Evolutionary conservation across 1,140 invertebrate genomes (phyloP).

Genomic region (Neuroterus valhalla): DNA sequence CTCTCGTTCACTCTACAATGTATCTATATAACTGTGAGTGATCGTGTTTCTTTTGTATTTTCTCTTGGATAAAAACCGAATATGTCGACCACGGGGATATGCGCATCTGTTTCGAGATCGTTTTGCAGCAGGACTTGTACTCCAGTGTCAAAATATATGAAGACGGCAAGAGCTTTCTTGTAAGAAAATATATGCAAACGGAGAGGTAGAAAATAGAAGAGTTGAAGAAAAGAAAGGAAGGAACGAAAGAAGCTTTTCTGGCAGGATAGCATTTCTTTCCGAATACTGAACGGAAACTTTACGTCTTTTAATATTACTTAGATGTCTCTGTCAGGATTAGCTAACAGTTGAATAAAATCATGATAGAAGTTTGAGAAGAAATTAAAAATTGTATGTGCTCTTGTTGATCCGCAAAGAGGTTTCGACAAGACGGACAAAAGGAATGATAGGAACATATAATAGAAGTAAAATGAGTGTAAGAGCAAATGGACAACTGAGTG

Average conservation of each 20-base stretch:
- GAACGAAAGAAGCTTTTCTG: neutral
- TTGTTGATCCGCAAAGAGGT: too few species aligned
- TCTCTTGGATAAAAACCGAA: slow-evolving; percentile 11
- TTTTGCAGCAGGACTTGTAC: neutral
- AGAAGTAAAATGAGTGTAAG: too few species aligned
- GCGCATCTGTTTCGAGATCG: slow-evolving; percentile 2
- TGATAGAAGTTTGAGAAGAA: too few species aligned
- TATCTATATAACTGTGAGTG: neutral
- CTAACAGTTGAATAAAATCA: too few species aligned
- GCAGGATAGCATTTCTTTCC: neutral
- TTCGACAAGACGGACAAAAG: too few species aligned
- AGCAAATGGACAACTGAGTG: too few species aligned
- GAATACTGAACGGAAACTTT: neutral
- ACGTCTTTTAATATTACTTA: too few species aligned
- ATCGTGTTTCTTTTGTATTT: slow-evolving; percentile 23
- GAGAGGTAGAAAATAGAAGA: neutral
- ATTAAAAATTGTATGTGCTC: too few species aligned
- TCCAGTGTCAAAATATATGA: neutral
- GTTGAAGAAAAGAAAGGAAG: neutral
- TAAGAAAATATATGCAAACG: neutral
- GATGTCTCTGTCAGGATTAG: too few species aligned
- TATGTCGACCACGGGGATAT: slow-evolving; percentile 6
- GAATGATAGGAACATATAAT: too few species aligned
- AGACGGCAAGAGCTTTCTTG: too few species aligned
- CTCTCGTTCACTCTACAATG: slow-evolving; percentile 12